Evolutionary conservation across 2,888 invertebrate species (phyloP).

Genomic region (Trissoscelio sp.): DNA sequence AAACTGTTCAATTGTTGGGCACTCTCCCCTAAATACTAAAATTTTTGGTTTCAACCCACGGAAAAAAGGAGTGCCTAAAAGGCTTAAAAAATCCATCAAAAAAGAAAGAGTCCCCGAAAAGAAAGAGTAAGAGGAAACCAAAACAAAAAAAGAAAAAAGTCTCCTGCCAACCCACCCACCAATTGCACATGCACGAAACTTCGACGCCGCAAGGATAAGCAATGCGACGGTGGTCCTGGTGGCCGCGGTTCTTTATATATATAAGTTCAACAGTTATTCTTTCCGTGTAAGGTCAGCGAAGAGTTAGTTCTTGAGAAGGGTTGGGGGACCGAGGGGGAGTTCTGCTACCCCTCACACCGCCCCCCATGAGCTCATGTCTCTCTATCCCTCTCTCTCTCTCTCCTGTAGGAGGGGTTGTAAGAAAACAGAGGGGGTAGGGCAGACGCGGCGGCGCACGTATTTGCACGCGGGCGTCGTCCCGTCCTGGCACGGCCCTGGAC

Average conservation of each 20-base stretch:
- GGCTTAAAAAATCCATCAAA: too few species aligned
- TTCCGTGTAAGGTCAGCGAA: conserved; percentile 62
- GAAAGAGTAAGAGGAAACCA: not conserved
- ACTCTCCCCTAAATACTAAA: too few species aligned
- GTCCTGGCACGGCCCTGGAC: conserved; percentile 68
- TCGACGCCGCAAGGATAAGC: conserved; percentile 32
- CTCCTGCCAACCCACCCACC: not conserved
- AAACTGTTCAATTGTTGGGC: too few species aligned
- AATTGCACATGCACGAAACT: conserved; percentile 33
- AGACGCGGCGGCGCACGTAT: conserved; percentile 46
- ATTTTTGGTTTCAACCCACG: too few species aligned
- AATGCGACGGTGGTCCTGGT: conserved; percentile 29
- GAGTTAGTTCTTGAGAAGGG: conserved; percentile 42
- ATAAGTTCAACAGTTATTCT: conserved; percentile 63
- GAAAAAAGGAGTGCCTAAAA: too few species aligned
- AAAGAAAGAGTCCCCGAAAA: too few species aligned
- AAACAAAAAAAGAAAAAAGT: not conserved
- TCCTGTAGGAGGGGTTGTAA: not conserved
- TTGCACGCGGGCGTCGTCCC: conserved; percentile 62
- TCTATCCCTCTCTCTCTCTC: not conserved
- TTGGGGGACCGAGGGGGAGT: not conserved
- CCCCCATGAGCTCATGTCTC: not conserved
- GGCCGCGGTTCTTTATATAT: conserved; percentile 11
- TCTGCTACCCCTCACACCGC: not conserved
- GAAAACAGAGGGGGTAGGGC: not conserved